Percentiles rank a stretch among this genome's conserved stretches.
Evolutionary conservation across 1,140 invertebrate species (phyloP).

Genomic region (Atopsyche davidsoni): DNA sequence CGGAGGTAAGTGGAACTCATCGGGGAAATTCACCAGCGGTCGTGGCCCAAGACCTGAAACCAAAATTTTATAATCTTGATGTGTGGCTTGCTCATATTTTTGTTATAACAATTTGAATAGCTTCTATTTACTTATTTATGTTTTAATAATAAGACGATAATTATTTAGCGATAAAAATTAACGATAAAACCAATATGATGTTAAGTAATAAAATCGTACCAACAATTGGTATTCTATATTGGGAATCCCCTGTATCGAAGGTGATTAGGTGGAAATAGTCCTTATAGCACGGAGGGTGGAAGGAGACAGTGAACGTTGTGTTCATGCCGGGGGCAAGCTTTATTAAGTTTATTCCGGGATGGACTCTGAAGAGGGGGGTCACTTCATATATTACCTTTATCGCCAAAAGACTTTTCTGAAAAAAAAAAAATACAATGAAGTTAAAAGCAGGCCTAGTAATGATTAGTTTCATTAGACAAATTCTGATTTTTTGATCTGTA

Average conservation of each 20-base stretch:
- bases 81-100: not conserved
- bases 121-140: conserved; percentile 9
- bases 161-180: too few species aligned
- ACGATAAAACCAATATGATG: too few species aligned
- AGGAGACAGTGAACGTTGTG: not conserved
- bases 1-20: conserved; percentile 1
- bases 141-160: too few species aligned
- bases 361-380: not conserved
- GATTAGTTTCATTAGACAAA: too few species aligned
- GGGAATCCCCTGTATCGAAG: conserved; percentile 1
- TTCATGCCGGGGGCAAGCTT: conserved; percentile 7
- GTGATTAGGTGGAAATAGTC: conserved; percentile 6
- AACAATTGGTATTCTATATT: conserved; percentile 3
- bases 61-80: not conserved
- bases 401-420: too few species aligned
- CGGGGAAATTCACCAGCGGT: conserved; percentile 6
- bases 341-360: conserved; percentile 9
- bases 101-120: not conserved
- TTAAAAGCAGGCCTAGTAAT: too few species aligned
- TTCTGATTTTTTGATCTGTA: not conserved
- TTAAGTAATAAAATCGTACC: too few species aligned
- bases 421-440: too few species aligned
- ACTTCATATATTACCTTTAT: too few species aligned
- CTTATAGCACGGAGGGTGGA: not conserved
- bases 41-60: conserved; percentile 9